A percentile compares a stretch with the other conserved stretches of the same genome.
phyloP scores from a whole-genome alignment of 2,888 invertebrate species.

The Phengaris arion region DNA sequence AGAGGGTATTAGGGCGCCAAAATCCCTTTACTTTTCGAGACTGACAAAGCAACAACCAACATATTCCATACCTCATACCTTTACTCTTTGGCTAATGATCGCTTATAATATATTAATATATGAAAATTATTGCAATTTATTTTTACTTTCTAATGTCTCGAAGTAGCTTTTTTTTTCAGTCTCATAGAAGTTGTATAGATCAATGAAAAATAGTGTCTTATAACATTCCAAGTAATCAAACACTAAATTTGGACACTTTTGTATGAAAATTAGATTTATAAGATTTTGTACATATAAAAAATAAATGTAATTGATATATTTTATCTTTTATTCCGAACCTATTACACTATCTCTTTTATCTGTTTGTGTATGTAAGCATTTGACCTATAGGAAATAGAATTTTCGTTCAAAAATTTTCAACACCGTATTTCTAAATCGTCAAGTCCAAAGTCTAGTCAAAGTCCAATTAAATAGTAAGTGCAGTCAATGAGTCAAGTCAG shows the following conservation, averaged over 20 bases:
- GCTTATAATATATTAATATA: constrained; percentile 23
- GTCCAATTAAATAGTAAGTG: too few species aligned
- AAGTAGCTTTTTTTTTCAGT: constrained; percentile 58
- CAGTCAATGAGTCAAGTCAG: too few species aligned
- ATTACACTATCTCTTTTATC: constrained; percentile 35
- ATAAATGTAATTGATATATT: constrained; percentile 77
- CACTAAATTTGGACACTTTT: constrained; percentile 77
- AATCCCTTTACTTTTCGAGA: not conserved
- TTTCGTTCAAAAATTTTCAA: too few species aligned
- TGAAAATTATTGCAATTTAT: constrained; percentile 34
- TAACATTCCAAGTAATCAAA: constrained; percentile 77
- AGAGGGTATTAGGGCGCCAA: not conserved
- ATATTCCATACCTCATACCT: not conserved
- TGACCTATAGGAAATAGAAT: too few species aligned
- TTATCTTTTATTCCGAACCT: constrained; percentile 47
- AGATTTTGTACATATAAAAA: constrained; percentile 80
- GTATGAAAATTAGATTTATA: constrained; percentile 76
- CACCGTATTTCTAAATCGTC: too few species aligned
- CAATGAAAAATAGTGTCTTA: constrained; percentile 74
- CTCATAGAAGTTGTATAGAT: constrained; percentile 63
- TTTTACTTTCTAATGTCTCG: constrained; percentile 35
- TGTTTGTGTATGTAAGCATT: not conserved
- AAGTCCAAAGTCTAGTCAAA: too few species aligned
- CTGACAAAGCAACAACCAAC: not conserved
- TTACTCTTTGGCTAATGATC: not conserved